These are phyloP conservation scores for Ammodytes dubius DNA, from an alignment of 2,113 vertebrate genomes.

Conservation along the genomic window DNA sequence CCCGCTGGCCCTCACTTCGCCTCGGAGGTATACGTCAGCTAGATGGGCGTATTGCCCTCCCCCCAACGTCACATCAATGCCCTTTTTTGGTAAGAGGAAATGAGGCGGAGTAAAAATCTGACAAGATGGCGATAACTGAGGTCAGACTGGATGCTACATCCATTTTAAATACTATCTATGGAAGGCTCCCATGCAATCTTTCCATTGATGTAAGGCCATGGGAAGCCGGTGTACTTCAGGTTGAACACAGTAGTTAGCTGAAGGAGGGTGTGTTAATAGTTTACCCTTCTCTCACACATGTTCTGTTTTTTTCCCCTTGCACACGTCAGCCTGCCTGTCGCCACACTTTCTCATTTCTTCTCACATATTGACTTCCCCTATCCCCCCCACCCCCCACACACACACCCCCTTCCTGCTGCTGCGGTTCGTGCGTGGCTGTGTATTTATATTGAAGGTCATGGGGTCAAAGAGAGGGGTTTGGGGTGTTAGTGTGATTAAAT, in stretches of 20 bases:
- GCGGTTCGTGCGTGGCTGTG: conserved; percentile 35
- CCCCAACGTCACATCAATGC: too few relatives aligned
- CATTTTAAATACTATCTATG: too few relatives aligned
- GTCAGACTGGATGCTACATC: too few relatives aligned
- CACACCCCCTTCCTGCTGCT: background rate
- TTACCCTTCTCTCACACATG: conserved; percentile 1
- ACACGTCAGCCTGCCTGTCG: conserved; percentile 15
- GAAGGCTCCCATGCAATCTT: conserved; percentile 44
- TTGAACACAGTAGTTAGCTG: conserved; percentile 18
- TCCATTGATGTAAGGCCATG: conserved; percentile 50
- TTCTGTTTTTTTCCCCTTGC: conserved; percentile 4
- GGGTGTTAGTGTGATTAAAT: conserved; percentile 42
- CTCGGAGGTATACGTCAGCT: too few relatives aligned
- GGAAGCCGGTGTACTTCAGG: conserved; percentile 44
- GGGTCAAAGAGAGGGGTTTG: conserved; percentile 48
- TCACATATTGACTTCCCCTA: conserved; percentile 26
- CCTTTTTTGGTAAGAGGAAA: too few relatives aligned
- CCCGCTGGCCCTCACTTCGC: too few relatives aligned
- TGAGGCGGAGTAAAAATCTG: too few relatives aligned
- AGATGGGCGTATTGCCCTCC: too few relatives aligned
- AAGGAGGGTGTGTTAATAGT: conserved; percentile 47
- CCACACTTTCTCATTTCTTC: conserved; percentile 53
- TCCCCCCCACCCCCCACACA: background rate
- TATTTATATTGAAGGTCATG: conserved; percentile 72
- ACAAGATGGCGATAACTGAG: too few relatives aligned